Evolutionary conservation across 2,797 vertebrate species (phyloP), one percentile per base, ranked within the genome.

Genomic region (Botia kubotai): DNA sequence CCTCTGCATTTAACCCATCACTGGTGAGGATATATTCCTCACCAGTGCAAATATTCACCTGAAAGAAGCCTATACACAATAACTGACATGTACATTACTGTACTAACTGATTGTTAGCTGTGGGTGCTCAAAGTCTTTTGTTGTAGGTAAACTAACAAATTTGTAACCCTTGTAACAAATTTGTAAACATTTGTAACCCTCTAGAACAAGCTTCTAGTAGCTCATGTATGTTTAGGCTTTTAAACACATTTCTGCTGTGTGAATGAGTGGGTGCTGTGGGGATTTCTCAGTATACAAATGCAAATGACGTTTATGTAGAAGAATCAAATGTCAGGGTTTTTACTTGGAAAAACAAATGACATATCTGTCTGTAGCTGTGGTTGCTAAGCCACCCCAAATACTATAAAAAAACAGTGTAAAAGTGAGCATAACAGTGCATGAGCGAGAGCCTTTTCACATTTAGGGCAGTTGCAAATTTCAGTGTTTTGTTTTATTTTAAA

Each of bases 251-350:
- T 75, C 7, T 69, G 75, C 77, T 26, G 1, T 72, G 46, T 74
- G 68, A 6, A 10, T 10, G 60, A 23, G 80, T 84, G 68, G 82
- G 77, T 80, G 72, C 26, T 77, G 50, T 77, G 85, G 85, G 85
- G 85, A 84, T 84, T 86, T 86, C 46, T 68, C 14, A 71, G 60
- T 70, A 62, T 50, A 77, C 65, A 67, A 50, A 70, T 77, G 21
- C 23, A 6, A 68, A 71, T 10, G 43, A 67, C 39, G 19, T 39
- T 21, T 5, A 68, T 43, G 8, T 11, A 63, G 1, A 7, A 50
- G 26, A 77, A 33, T 67, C n/a, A 84, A 84, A 84, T 82, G 80
- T 84, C 79, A 36, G 69, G 76, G 82, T 39, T 82, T 86, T 86
- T 60, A 11, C 62, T 75, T 17, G 55, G 14, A 17, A 11, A 66